A percentile compares a stretch with the other conserved stretches of the same genome.
These are phyloP conservation scores for Myripristis murdjan DNA, from an alignment of 2,797 vertebrate species.

Conservation along the genomic window DNA sequence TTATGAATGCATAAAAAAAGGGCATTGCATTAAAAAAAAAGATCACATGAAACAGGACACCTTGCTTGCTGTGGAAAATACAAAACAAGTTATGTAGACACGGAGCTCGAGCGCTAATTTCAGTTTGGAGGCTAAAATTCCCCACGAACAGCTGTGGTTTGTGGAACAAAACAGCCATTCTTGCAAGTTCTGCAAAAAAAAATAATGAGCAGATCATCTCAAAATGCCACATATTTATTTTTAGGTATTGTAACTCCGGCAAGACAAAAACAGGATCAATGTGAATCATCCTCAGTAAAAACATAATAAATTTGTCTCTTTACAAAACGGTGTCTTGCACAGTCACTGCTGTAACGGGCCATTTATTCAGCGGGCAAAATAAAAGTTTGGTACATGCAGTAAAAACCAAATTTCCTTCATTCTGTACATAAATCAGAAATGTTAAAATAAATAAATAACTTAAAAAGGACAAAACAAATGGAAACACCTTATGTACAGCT, in stretches of 20 bases:
- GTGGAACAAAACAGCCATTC: constrained; percentile 49
- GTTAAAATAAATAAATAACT: constrained; percentile 89
- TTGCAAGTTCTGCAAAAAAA: constrained; percentile 37
- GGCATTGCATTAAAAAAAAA: constrained; percentile 39
- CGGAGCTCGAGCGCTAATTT: constrained; percentile 40
- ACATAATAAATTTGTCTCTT: constrained; percentile 30
- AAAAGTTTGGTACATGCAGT: constrained; percentile 51
- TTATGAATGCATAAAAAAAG: constrained; percentile 47
- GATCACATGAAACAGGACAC: constrained; percentile 54
- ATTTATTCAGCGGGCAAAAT: constrained; percentile 52
- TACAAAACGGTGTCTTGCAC: constrained; percentile 46
- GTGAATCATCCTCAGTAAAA: constrained; percentile 28
- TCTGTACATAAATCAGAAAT: constrained; percentile 64
- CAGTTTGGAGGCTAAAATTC: constrained; percentile 31
- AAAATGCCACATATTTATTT: constrained; percentile 76
- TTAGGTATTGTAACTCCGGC: constrained; percentile 42
- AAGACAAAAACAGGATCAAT: constrained; percentile 43
- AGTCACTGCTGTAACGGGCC: constrained; percentile 2
- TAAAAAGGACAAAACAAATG: constrained; percentile 65
- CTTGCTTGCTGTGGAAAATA: constrained; percentile 34
- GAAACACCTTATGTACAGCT: constrained; percentile 66
- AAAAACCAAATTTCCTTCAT: constrained; percentile 59
- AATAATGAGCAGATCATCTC: constrained; percentile 45
- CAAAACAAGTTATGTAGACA: constrained; percentile 47
- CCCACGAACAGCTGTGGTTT: constrained; percentile 47